A percentile compares a stretch with the other conserved stretches of the same genome.
Evolutionary conservation across 2,797 vertebrate species (phyloP).

Genomic region (Helicolenus hilgendorfi): DNA sequence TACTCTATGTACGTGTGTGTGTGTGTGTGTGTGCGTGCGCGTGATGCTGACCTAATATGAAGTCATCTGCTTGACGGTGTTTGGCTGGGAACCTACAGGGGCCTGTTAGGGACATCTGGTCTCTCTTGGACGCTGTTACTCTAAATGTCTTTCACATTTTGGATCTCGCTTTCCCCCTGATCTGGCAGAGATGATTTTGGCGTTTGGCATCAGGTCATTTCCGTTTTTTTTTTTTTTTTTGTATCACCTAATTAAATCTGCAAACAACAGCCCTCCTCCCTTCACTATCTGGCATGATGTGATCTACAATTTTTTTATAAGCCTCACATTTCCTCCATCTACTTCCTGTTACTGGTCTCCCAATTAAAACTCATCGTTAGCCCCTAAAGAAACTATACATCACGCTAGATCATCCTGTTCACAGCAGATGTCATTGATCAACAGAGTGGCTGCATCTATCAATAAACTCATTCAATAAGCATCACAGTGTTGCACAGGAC

Average conservation of each 20-base stretch:
- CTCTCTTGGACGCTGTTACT: slow-evolving; percentile 38
- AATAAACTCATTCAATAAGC: slow-evolving; percentile 51
- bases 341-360: slow-evolving; percentile 14
- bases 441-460: slow-evolving; percentile 29
- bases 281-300: slow-evolving; percentile 32
- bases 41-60: slow-evolving; percentile 38
- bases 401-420: not conserved
- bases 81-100: slow-evolving; percentile 47
- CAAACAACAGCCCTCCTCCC: slow-evolving; percentile 47
- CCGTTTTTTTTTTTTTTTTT: not conserved
- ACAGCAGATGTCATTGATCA: slow-evolving; percentile 48
- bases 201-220: slow-evolving; percentile 60
- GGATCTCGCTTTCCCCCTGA: slow-evolving; percentile 19
- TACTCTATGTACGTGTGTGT: not conserved
- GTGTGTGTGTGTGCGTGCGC: not conserved
- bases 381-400: not conserved
- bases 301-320: slow-evolving; percentile 23
- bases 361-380: not conserved
- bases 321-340: not conserved
- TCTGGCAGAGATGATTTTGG: slow-evolving; percentile 59
- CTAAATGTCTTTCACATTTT: slow-evolving; percentile 41
- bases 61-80: slow-evolving; percentile 52
- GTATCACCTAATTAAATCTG: slow-evolving; percentile 65
- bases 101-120: slow-evolving; percentile 71
- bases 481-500: slow-evolving; percentile 45